Percentiles rank a stretch among this genome's conserved stretches.
Conservation (phyloP, 2,888 invertebrate species). For the Apamea epomidion region DNA sequence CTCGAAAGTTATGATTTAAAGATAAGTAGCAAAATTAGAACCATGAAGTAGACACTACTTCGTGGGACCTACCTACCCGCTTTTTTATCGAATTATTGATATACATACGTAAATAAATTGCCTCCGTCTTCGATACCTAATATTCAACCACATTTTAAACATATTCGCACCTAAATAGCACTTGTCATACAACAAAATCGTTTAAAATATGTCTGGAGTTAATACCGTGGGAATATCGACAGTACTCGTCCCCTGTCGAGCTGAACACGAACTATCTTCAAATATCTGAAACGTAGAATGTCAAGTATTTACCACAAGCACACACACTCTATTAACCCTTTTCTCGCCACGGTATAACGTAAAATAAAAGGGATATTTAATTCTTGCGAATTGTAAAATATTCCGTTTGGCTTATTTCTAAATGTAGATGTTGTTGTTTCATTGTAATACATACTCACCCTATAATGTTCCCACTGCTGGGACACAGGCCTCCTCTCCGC, state of each 20-base stretch:
- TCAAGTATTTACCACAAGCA: constrained; percentile 30
- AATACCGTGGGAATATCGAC: not conserved
- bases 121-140: no score
- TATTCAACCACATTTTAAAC: not conserved
- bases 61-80: no score
- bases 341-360: not conserved
- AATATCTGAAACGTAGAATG: constrained; percentile 23
- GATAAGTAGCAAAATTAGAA: no score
- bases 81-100: not conserved
- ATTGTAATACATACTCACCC: no score
- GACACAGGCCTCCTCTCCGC: no score
- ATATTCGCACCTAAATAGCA: constrained; percentile 4
- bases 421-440: no score
- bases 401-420: not conserved
- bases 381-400: not conserved
- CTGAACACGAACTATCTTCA: constrained; percentile 25
- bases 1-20: no score
- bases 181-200: not conserved
- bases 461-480: no score
- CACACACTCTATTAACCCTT: constrained; percentile 9
- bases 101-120: not conserved
- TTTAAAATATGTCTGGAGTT: not conserved
- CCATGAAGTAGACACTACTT: no score
- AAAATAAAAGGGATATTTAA: constrained; percentile 7
- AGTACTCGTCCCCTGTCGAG: constrained; percentile 8